Evolutionary conservation across 2,797 vertebrate genomes (phyloP).

Genomic region (Babyrousa celebensis): DNA sequence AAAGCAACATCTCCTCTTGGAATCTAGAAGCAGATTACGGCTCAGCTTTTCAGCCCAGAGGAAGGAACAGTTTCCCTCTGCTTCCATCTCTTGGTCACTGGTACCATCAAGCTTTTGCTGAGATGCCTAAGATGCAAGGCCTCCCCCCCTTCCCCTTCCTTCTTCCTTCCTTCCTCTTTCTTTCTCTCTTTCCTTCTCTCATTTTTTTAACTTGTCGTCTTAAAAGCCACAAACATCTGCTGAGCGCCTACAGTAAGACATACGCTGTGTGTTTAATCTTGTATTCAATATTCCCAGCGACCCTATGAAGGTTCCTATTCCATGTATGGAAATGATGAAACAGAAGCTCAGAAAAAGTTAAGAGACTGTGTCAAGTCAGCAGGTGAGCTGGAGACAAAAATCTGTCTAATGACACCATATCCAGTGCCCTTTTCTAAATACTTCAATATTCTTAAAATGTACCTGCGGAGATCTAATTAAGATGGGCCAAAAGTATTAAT

Average conservation of each 20-base stretch:
- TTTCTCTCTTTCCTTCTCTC: rapidly evolving
- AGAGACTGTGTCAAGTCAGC: no score
- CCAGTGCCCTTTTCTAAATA: background rate
- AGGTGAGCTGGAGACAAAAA: background rate
- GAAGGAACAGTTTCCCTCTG: background rate
- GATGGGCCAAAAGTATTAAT: background rate
- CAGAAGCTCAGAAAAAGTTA: background rate
- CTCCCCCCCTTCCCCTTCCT: rapidly evolving
- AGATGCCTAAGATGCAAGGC: background rate
- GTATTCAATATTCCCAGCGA: background rate
- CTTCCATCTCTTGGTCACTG: background rate
- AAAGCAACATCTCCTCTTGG: background rate
- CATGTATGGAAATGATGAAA: background rate
- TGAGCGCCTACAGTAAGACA: background rate
- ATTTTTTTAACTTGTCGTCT: background rate
- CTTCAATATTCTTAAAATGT: background rate
- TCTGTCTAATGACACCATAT: background rate
- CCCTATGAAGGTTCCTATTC: background rate
- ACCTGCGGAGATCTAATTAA: background rate
- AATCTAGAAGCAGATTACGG: background rate
- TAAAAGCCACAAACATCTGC: background rate
- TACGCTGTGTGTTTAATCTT: background rate
- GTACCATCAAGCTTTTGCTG: background rate
- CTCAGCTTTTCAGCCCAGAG: background rate
- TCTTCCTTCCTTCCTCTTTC: rapidly evolving